phyloP scores from a whole-genome alignment of 2,113 vertebrate genomes.

The Pyxicephalus adspersus region DNA sequence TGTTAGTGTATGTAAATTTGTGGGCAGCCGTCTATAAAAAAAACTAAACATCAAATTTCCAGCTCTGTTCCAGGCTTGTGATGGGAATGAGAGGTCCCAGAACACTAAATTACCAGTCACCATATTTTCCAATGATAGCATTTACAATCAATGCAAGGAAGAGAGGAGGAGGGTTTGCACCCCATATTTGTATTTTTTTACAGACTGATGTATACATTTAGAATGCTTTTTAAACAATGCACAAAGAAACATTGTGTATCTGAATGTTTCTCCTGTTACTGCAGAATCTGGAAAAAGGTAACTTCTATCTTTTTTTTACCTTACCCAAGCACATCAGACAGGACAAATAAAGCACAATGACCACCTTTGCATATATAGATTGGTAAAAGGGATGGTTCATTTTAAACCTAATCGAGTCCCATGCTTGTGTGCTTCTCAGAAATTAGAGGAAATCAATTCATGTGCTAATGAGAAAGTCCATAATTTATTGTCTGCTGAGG shows the following conservation, averaged over 20 bases:
- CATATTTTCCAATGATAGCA: no score
- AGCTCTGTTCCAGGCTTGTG: no score
- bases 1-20: no score
- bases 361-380: slow-evolving; percentile 54
- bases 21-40: no score
- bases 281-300: not conserved
- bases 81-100: no score
- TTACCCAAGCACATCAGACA: slow-evolving; percentile 19
- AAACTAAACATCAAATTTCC: no score
- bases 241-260: not conserved
- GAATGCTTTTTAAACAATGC: no score
- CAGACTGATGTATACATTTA: no score
- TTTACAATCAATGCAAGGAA: no score
- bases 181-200: no score
- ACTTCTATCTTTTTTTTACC: slow-evolving; percentile 14
- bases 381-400: slow-evolving; percentile 47
- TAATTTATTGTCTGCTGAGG: slow-evolving; percentile 88
- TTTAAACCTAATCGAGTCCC: slow-evolving; percentile 86
- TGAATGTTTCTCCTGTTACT: not conserved
- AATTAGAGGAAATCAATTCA: slow-evolving; percentile 90
- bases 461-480: slow-evolving; percentile 87
- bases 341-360: slow-evolving; percentile 14
- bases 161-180: no score
- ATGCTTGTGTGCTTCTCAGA: slow-evolving; percentile 79
- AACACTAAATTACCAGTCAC: no score